A percentile compares a stretch with the other conserved stretches of the same genome.
Conservation (phyloP, 2,888 invertebrate genomes). For the Polylopha cassiicola region DNA sequence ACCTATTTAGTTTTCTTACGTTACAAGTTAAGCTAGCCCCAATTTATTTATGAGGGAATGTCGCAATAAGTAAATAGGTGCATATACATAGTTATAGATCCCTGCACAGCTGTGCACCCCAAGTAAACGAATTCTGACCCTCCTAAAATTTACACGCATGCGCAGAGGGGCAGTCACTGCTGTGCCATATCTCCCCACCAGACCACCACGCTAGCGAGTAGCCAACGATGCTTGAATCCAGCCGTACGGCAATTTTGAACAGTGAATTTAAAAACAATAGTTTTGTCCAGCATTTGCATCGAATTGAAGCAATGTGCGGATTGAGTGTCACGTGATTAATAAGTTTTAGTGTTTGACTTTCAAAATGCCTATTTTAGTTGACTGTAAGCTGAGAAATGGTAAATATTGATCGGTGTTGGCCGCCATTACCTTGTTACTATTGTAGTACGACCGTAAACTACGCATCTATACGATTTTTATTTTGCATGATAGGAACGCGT, state of each 20-base stretch:
- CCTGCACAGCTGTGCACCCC: conserved; percentile 67
- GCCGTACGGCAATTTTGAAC: conserved; percentile 43
- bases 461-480: conserved; percentile 4
- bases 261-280: conserved; percentile 29
- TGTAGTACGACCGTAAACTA: conserved; percentile 7
- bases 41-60: background rate
- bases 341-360: conserved; percentile 32
- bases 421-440: conserved; percentile 48
- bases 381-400: conserved; percentile 61
- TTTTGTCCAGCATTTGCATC: conserved; percentile 29
- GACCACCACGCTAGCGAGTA: conserved; percentile 49
- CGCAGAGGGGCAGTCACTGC: conserved; percentile 60
- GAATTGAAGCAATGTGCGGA: conserved; percentile 48
- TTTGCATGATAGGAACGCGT: too few species aligned
- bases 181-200: conserved; percentile 47
- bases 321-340: conserved; percentile 49
- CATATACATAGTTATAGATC: conserved; percentile 30
- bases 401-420: conserved; percentile 65
- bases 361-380: conserved; percentile 65
- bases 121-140: conserved; percentile 59
- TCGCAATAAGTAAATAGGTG: conserved; percentile 27
- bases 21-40: too few species aligned
- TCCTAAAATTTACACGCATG: conserved; percentile 66
- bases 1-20: too few species aligned
- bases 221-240: conserved; percentile 56